Conservation (phyloP, 1,140 invertebrate genomes). For the Leptopilina boulardi region DNA sequence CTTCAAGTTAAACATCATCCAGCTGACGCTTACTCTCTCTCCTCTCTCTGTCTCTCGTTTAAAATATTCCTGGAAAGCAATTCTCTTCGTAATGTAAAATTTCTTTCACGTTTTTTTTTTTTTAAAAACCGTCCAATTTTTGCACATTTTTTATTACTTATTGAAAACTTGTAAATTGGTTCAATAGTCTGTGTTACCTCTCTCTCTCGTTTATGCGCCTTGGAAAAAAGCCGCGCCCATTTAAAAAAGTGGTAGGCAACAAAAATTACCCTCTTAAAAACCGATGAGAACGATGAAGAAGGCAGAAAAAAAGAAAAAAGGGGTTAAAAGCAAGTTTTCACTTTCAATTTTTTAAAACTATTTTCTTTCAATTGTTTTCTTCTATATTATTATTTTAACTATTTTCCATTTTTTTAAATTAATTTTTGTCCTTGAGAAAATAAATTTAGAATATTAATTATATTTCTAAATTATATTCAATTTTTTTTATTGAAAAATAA, state of each 20-base stretch:
- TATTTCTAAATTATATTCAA: background rate
- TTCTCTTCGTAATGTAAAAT: background rate
- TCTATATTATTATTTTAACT: too few species aligned
- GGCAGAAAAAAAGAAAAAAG: background rate
- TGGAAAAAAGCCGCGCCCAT: background rate
- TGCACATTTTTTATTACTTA: background rate
- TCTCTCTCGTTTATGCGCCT: background rate
- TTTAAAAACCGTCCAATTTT: background rate
- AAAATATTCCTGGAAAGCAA: constrained; percentile 27
- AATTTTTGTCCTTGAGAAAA: too few species aligned
- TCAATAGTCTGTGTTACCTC: background rate
- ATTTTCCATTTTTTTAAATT: too few species aligned
- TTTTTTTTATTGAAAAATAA: background rate
- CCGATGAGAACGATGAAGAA: background rate
- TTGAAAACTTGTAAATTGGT: constrained; percentile 9
- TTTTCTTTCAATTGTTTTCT: background rate
- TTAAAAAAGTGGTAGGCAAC: background rate
- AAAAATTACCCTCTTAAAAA: constrained; percentile 14
- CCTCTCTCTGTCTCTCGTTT: background rate
- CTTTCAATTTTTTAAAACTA: background rate
- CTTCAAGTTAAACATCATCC: constrained; percentile 21
- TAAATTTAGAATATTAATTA: background rate
- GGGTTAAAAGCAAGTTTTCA: background rate
- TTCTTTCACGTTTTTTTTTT: background rate
- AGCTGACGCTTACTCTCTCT: background rate